Conservation (phyloP, 2,113 vertebrate genomes). For the Rhabdomys dilectus region DNA sequence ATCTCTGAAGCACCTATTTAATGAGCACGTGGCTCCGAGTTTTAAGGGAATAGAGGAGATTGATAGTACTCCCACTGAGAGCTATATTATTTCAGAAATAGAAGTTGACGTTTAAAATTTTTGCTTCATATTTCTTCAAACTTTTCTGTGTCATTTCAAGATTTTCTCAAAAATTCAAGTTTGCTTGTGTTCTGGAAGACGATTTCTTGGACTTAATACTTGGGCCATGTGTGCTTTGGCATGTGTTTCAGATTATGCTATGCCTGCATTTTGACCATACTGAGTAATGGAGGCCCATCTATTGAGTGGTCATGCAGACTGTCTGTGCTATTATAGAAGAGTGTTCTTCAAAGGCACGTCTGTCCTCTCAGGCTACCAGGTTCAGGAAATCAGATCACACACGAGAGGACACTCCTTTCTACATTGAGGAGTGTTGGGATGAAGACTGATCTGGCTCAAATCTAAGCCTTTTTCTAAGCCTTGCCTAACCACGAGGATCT, state of each 20-base stretch:
- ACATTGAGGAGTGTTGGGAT: not conserved
- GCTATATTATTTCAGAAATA: constrained; percentile 18
- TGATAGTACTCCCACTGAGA: constrained; percentile 7
- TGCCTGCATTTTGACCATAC: not conserved
- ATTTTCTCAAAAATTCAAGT: constrained; percentile 28
- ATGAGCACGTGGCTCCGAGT: not conserved
- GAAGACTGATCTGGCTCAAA: not conserved
- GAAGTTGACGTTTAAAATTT: not conserved
- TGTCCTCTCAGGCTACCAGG: not conserved
- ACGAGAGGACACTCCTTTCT: not conserved
- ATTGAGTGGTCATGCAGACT: not conserved
- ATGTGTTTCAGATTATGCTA: not conserved
- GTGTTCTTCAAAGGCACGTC: not conserved
- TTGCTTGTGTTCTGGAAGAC: constrained; percentile 22
- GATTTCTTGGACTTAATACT: not conserved
- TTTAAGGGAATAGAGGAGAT: not conserved
- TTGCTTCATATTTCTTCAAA: constrained; percentile 38
- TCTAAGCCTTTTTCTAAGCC: not conserved
- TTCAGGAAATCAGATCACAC: not conserved
- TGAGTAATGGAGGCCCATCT: not conserved
- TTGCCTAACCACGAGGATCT: not conserved
- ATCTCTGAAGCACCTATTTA: not conserved
- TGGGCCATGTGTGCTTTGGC: not conserved
- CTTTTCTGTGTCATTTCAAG: not conserved
- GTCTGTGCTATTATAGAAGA: not conserved